phyloP scores from a whole-genome alignment of 92 coral and sea anemone genomes.

The Parazoanthus atlanticus region DNA sequence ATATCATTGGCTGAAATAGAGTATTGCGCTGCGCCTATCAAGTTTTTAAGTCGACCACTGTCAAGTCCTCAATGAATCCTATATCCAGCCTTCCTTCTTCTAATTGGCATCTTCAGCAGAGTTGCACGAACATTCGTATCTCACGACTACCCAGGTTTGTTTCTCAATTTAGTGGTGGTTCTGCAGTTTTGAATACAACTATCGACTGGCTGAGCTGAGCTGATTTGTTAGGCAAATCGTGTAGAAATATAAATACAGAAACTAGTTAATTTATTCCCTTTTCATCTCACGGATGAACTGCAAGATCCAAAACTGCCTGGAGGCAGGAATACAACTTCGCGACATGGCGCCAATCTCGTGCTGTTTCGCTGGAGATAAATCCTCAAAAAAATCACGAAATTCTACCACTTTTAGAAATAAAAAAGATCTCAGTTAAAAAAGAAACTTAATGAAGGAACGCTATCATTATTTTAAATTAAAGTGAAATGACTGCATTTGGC shows the following conservation, averaged over 20 bases:
- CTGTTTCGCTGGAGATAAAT: background rate
- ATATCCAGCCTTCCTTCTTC: background rate
- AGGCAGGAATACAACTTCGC: background rate
- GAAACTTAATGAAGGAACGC: background rate
- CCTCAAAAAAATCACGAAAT: constrained; percentile 7
- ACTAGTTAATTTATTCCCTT: background rate
- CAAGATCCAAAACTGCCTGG: background rate
- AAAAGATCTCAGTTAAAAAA: background rate
- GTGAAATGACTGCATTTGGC: background rate
- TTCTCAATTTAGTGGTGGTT: background rate
- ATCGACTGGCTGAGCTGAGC: background rate
- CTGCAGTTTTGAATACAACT: background rate
- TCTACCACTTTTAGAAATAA: background rate
- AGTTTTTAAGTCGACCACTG: background rate
- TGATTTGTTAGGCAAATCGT: background rate
- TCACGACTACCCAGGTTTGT: background rate
- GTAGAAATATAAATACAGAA: background rate
- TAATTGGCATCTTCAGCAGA: background rate
- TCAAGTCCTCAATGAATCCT: background rate
- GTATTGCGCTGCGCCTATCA: background rate
- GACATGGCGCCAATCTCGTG: background rate
- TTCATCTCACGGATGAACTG: background rate
- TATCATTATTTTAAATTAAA: background rate
- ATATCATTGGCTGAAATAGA: too few relatives aligned
- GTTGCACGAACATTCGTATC: background rate